These are phyloP conservation scores for Tetrax tetrax DNA, from an alignment of 2,113 vertebrate genomes.

Conservation along the genomic window DNA sequence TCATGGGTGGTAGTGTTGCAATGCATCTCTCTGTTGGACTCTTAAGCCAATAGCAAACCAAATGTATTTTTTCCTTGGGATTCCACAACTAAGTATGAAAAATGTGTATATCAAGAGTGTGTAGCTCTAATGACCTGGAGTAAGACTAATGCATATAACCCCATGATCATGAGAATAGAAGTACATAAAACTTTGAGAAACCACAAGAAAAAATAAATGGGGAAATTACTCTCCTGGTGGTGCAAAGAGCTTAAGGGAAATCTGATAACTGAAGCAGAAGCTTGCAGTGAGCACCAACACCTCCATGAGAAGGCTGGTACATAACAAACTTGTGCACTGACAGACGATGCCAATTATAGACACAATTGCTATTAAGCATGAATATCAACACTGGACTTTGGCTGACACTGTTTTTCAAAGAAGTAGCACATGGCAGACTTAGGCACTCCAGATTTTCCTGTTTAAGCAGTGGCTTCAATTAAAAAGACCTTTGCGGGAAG, in stretches of 20 bases:
- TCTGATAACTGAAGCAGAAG: background rate
- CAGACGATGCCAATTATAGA: background rate
- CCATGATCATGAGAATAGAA: background rate
- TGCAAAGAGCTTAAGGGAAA: background rate
- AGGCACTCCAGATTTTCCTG: background rate
- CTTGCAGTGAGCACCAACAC: background rate
- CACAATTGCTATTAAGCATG: background rate
- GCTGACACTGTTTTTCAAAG: background rate
- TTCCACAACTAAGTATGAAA: constrained; percentile 2
- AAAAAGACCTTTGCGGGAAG: background rate
- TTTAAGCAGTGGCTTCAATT: background rate
- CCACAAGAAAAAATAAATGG: background rate
- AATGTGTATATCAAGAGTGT: background rate
- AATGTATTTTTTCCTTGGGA: background rate
- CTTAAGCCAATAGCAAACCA: background rate
- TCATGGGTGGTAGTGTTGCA: background rate
- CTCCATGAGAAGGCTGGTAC: background rate
- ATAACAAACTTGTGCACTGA: background rate
- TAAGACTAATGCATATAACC: background rate
- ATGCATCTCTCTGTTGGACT: background rate
- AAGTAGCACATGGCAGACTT: background rate
- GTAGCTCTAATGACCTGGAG: background rate
- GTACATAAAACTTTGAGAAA: background rate
- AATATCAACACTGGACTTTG: background rate
- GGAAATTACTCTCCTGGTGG: background rate